phyloP scores from a whole-genome alignment of 2,113 vertebrate species.

The Catharus minimus region DNA sequence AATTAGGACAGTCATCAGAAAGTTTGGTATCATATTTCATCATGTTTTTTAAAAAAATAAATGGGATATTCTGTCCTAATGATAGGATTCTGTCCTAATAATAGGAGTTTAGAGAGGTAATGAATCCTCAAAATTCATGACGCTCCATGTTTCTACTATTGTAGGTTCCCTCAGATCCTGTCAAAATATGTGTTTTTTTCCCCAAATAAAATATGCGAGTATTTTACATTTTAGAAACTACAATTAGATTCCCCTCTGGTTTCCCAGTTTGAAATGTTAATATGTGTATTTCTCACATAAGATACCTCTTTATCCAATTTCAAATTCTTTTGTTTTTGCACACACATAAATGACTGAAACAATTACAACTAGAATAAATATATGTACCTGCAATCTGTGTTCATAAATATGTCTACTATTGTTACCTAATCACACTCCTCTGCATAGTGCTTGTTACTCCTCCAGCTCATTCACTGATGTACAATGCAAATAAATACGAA shows the following conservation, averaged over 20 bases:
- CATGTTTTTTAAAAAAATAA: neutral
- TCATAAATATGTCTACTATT: neutral
- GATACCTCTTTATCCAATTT: neutral
- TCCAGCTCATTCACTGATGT: neutral
- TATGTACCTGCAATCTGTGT: neutral
- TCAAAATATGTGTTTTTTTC: neutral
- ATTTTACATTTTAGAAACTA: neutral
- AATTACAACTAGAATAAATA: neutral
- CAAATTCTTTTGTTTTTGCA: neutral
- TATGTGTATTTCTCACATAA: neutral
- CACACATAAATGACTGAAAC: neutral
- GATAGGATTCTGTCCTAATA: neutral
- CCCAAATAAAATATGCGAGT: neutral
- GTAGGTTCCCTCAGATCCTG: neutral
- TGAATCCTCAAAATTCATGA: neutral
- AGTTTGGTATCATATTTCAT: neutral
- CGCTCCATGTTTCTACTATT: neutral
- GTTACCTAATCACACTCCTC: neutral
- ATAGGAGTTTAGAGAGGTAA: neutral
- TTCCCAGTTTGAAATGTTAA: neutral
- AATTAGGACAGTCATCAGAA: neutral
- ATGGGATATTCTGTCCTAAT: neutral
- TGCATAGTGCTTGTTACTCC: neutral
- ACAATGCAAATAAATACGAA: neutral
- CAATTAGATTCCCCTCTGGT: neutral